Evolutionary conservation across 2,888 invertebrate genomes (phyloP), one percentile per base, ranked within the genome.

Genomic region (Odontomyia ornata): DNA sequence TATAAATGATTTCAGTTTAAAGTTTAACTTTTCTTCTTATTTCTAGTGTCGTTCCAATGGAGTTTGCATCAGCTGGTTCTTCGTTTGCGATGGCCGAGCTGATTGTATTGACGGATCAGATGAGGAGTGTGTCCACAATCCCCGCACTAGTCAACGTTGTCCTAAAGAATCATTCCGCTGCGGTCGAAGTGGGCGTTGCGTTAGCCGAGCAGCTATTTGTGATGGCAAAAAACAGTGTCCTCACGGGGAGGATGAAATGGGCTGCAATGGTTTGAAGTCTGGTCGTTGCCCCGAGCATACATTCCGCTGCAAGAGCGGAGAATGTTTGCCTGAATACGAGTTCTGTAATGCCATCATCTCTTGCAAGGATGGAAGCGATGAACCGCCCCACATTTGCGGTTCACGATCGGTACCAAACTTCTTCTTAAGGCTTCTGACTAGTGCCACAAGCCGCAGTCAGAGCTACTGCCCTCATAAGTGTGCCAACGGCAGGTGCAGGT

Each of bases 51-150:
- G 93, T 36, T 93, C 93, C 75, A 92, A 93, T 73, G 96, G 96
- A 0, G 89, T 91, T 15, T 96, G 96, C 86, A 94, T 96, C 83
- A 95, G 95, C 82, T 96, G 95, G 95, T 96, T 95, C 89, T 96
- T 95, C 86, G 94, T 96, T 3, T 96, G 96, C 86, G 96, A 96
- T 84, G 84, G 87, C 15, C 91, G 93, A 80, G 90, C 91, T 79
- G 95, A 96, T 84, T 96, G 96, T 83, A 90, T 90, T 9, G 96
- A 96, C 83, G 95, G 93, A 23, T 95, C 95, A 0, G 96, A 96
- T 84, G 96, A 96, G 86, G 92, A 92, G 83, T 95, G 95, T 84
- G 88, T 89, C 82, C 89, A 89, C 78, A 85, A 84, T 80, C 82
- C 82, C 21, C 84, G 85, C 47, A 80, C 83, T 7, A 85, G 84